A percentile compares a stretch with the other conserved stretches of the same genome.
phyloP scores from a whole-genome alignment of 2,113 vertebrate species.

The Misgurnus anguillicaudatus region DNA sequence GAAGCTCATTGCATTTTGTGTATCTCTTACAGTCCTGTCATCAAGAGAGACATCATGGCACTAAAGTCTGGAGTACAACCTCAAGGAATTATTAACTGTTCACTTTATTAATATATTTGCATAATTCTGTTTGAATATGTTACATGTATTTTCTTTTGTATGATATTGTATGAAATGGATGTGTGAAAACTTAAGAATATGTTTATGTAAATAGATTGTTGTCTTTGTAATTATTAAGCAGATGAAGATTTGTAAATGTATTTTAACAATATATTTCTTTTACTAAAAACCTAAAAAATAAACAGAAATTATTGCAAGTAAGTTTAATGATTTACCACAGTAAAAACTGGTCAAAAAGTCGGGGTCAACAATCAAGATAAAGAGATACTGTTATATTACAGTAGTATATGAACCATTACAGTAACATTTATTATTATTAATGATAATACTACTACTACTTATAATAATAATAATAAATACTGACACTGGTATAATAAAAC shows the following conservation, averaged over 20 bases:
- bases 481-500: too few species aligned
- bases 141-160: conserved; percentile 33
- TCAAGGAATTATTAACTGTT: conserved; percentile 60
- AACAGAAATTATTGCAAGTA: not conserved
- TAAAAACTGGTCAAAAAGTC: not conserved
- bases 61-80: conserved; percentile 59
- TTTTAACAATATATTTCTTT: conserved; percentile 47
- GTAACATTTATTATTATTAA: too few species aligned
- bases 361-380: too few species aligned
- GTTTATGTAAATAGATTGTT: conserved; percentile 46
- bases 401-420: too few species aligned
- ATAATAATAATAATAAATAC: too few species aligned
- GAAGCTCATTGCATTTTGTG: conserved; percentile 51
- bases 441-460: too few species aligned
- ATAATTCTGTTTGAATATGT: conserved; percentile 12
- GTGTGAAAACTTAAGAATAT: conserved; percentile 31
- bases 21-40: conserved; percentile 71
- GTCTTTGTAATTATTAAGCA: conserved; percentile 50
- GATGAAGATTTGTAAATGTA: conserved; percentile 41
- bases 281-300: conserved; percentile 34
- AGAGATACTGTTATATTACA: not conserved
- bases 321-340: not conserved
- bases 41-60: conserved; percentile 73
- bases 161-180: conserved; percentile 3
- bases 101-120: conserved; percentile 43